Conservation (phyloP, 2,888 invertebrate species). For the Resseliella maxima region DNA sequence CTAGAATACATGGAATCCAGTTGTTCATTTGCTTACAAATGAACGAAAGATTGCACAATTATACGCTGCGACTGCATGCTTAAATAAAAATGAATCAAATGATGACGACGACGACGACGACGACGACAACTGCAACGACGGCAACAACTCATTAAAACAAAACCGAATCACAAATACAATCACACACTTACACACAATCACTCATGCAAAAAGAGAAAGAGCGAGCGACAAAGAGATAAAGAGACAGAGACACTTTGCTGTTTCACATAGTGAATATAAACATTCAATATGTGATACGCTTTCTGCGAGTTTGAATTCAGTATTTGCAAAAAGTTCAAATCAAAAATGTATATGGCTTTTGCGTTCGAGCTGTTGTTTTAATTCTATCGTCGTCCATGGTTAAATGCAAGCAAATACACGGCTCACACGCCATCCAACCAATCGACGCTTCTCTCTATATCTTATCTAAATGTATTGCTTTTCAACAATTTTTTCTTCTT, state of each 20-base stretch:
- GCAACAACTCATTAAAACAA: conserved; percentile 38
- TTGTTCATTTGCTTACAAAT: conserved; percentile 42
- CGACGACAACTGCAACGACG: background rate
- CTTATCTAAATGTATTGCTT: conserved; percentile 55
- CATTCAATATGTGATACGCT: background rate
- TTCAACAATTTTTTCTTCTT: conserved; percentile 32
- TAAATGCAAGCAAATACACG: background rate
- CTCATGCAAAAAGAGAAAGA: no score
- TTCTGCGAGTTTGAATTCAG: background rate
- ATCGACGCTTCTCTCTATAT: conserved; percentile 47
- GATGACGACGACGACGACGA: background rate
- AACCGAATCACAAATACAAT: background rate
- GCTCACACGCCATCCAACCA: conserved; percentile 11
- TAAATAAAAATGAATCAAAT: conserved; percentile 44
- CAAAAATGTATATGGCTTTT: background rate
- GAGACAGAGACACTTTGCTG: no score
- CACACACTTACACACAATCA: background rate
- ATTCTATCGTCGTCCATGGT: conserved; percentile 40
- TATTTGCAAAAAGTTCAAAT: conserved; percentile 29
- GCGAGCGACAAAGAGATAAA: no score
- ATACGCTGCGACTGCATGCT: conserved; percentile 1
- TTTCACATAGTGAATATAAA: no score
- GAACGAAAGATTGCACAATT: conserved; percentile 35
- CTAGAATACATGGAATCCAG: conserved; percentile 46
- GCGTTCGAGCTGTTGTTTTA: background rate